phyloP scores from a whole-genome alignment of 2,113 vertebrate genomes.

The Mormyrus iriodes region DNA sequence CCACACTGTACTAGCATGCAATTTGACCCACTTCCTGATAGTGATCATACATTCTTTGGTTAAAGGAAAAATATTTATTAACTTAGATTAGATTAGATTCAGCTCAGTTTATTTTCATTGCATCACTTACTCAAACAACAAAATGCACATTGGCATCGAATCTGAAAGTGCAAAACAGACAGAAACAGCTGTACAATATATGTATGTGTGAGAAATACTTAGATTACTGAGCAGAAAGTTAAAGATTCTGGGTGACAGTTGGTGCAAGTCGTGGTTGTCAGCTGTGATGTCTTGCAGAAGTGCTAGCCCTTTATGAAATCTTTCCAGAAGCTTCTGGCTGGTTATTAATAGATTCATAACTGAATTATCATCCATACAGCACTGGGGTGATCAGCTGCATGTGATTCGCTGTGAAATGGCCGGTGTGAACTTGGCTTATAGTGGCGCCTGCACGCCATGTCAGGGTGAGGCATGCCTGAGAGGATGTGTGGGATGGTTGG shows the following conservation, averaged over 20 bases:
- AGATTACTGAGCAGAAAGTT: background rate
- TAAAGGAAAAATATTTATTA: background rate
- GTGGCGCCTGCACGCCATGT: background rate
- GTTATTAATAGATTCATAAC: slow-evolving; percentile 5
- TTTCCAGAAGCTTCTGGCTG: background rate
- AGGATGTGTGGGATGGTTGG: background rate
- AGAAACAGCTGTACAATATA: background rate
- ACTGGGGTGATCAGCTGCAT: background rate
- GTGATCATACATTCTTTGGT: background rate
- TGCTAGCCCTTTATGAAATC: background rate
- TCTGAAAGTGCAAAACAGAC: background rate
- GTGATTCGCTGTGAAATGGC: background rate
- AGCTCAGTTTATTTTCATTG: background rate
- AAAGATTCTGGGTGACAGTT: background rate
- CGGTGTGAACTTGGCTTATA: background rate
- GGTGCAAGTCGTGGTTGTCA: background rate
- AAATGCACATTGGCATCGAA: background rate
- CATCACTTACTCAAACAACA: background rate
- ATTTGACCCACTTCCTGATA: background rate
- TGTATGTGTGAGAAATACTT: background rate
- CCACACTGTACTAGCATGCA: background rate
- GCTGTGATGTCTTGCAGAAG: background rate
- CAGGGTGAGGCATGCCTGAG: background rate
- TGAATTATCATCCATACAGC: background rate
- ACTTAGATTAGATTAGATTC: background rate